Base-by-base conservation (phyloP, 2,888 invertebrate species). In the Celastrina argiolus region DNA sequence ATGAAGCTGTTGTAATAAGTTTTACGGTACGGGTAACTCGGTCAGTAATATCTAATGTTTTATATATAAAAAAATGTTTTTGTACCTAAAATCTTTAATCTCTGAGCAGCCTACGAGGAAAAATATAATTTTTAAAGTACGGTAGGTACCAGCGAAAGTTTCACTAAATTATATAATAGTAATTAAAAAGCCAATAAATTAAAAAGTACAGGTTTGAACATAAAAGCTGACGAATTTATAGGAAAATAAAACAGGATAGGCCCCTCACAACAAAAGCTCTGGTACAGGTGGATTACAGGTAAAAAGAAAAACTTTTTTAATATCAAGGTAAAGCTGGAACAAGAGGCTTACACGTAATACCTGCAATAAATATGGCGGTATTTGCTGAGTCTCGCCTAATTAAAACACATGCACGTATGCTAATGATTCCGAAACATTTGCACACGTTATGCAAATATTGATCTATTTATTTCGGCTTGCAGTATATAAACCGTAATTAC, bases 231-330 rank as follows among this genome's bases (percentile, higher is more conserved):
- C 26, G 22, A 51, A 26, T 51, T 51, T 31, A 31, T 8, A 12
- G 59, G 59, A 59, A 31, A 59, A 59, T 59, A 59, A 34, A 59
- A 34, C 16, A 16, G 31, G 34, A 28, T 59, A 8, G 45, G 4
- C 8, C n/a, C n/a, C 16, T 18, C 51, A 7, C 51, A 51, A 22
- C 7, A 59, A 59, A 56, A 51, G 14, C 22, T 51, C 34, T 59
- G 31, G 7, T 59, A n/a, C 14, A 45, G 7, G 18, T 39, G 39
- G 39, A 61, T 61, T 39, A 61, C 61, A 36, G 61, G 36, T 61
- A 61, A 65, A 65, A 58, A 65, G 41, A 56, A 51, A 66, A 69
- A 64, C 64, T 68, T 69, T 69, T 69, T 65, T 65, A 69, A 68
- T 66, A 69, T 67, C 56, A 67, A 34, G 14, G 64, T 64, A 68